Base-by-base conservation (phyloP, 2,113 vertebrate species). In the Saccopteryx leptura region DNA sequence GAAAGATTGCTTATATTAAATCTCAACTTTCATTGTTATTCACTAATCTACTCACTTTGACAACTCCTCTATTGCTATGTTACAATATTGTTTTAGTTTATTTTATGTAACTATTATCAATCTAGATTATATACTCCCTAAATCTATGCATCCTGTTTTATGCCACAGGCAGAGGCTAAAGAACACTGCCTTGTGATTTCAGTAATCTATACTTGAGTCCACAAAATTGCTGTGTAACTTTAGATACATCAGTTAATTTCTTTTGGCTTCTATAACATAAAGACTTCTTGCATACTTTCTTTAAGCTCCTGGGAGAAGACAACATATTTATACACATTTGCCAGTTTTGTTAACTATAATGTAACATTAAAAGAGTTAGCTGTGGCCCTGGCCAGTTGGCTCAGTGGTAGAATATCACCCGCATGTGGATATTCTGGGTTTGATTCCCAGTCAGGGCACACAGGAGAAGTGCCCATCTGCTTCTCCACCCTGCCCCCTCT, bases 261-360 rank as follows among this genome's bases (percentile, higher is more conserved):
- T 90, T 90, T 96, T 7, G 21, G 14, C 9, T 58, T 79, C 39
- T 95, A 65, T 71, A 72, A 78, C 75, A 81, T 33, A 56, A 12
- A 78, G 17, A 56, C 9, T 33, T 9, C 0, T 9, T 28, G 7
- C 7, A 1, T 79, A 21, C 0, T 84, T 63, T 89, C 46, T 56
- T 23, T 33, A 71, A 79, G 39, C 24, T 60, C 26, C 46, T 71
- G 71, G 78, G 46, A 61, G 26, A 69, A 48, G 24, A 19, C 33
- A 83, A 31, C 66, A 8, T 60, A 28, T 18, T n/a, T 58, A 85
- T 52, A 48, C 19, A 28, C 50, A 79, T n/a, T 86, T 60, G 26
- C 71, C 61, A 69, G 9, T 85, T 90, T 80, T 68, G 19, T 58
- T 13, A 81, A 23, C 46, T 65, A 10, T n/a, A 86, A 58, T 52